Evolutionary conservation across 2,888 invertebrate genomes (phyloP).

Genomic region (Temnothorax ravouxi): DNA sequence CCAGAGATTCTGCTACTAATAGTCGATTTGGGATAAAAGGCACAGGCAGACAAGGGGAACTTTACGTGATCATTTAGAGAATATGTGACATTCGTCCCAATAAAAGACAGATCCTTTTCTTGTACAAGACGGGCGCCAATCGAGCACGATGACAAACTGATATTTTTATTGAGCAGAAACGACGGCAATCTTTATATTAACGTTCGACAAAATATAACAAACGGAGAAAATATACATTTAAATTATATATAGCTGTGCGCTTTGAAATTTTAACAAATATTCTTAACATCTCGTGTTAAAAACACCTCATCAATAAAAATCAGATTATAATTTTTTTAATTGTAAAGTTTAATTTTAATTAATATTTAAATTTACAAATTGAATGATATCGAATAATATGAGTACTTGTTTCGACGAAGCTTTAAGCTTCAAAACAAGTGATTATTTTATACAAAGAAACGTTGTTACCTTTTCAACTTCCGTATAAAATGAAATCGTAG

Average conservation of each 20-base stretch:
- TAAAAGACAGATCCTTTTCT: conserved; percentile 3
- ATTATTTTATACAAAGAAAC: background rate
- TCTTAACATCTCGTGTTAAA: background rate
- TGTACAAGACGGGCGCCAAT: conserved; percentile 2
- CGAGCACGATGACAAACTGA: background rate
- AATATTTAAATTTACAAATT: background rate
- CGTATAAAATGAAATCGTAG: background rate
- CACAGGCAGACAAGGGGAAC: background rate
- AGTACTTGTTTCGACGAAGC: background rate
- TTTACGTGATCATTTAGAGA: background rate
- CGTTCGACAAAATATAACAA: background rate
- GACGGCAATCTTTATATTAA: background rate
- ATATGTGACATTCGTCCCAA: conserved; percentile 14
- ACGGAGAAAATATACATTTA: background rate
- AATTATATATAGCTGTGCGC: background rate
- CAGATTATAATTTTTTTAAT: background rate
- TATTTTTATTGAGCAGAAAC: conserved; percentile 34
- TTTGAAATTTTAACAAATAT: background rate
- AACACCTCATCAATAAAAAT: background rate
- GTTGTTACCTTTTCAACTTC: background rate
- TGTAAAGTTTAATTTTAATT: background rate
- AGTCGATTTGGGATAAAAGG: background rate
- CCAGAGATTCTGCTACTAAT: background rate
- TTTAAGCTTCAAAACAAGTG: background rate
- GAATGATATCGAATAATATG: background rate